Percentiles rank a stretch among this genome's conserved stretches.
These are phyloP conservation scores for Zaprionus nigranus DNA, from an alignment of 1,140 invertebrate genomes.

Conservation along the genomic window DNA sequence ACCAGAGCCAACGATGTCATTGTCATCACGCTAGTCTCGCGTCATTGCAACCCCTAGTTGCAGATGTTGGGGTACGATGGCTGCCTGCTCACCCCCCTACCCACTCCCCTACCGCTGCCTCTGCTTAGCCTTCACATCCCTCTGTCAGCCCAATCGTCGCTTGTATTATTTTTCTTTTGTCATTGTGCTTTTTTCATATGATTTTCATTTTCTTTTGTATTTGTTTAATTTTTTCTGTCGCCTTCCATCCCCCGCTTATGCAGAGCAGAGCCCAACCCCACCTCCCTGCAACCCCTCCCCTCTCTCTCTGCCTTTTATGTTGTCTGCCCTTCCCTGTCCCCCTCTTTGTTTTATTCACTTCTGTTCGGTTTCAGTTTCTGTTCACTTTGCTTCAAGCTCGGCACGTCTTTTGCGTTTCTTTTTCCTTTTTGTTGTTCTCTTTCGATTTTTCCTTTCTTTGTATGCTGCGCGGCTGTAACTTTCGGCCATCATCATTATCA, in stretches of 20 bases:
- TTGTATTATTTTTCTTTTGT: slow-evolving; percentile 74
- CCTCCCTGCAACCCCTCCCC: not conserved
- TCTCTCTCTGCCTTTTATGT: not conserved
- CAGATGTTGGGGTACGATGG: not conserved
- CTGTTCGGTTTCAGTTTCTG: slow-evolving; percentile 9
- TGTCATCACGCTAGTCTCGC: slow-evolving; percentile 64
- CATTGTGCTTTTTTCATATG: slow-evolving; percentile 67
- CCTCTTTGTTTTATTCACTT: slow-evolving; percentile 29
- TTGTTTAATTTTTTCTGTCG: slow-evolving; percentile 83
- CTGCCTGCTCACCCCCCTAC: not conserved
- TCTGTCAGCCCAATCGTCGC: slow-evolving; percentile 69
- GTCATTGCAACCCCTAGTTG: slow-evolving; percentile 69
- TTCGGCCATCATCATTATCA: slow-evolving; percentile 65
- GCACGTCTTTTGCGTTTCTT: slow-evolving; percentile 73
- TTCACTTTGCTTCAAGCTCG: slow-evolving; percentile 24
- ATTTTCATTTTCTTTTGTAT: slow-evolving; percentile 80
- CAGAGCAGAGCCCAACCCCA: slow-evolving; percentile 7
- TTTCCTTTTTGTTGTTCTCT: slow-evolving; percentile 44
- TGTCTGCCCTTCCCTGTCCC: not conserved
- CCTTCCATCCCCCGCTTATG: slow-evolving; percentile 49
- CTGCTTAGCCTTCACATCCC: slow-evolving; percentile 30
- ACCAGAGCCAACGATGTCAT: slow-evolving; percentile 47
- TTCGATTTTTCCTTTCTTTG: slow-evolving; percentile 35
- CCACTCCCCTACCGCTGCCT: not conserved
- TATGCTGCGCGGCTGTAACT: slow-evolving; percentile 61